Base-by-base conservation (phyloP, 2,888 invertebrate genomes). In the Hoplodrina ambigua region DNA sequence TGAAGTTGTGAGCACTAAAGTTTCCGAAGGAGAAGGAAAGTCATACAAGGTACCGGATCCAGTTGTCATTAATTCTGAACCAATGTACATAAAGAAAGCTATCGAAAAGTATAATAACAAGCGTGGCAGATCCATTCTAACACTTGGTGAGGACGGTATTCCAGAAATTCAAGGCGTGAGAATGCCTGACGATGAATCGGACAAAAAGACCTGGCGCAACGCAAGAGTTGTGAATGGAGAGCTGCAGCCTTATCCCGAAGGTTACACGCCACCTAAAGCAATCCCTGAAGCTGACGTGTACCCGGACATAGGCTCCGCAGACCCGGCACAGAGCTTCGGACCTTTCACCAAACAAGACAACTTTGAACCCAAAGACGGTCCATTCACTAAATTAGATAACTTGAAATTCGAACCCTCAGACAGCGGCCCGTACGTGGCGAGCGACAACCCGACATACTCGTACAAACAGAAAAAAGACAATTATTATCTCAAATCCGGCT, bases 201-300 rank as follows among this genome's bases (percentile, higher is more conserved):
- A 98, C 86, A 97, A 97, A 80, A 98, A 98, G 89, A 97, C 97
- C 0, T 98, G 98, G 98, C 96, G 98, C 66, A 98, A 98, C 91
- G 98, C 98, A 0, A 96, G 98, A 78, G 98, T 98, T 17, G 98
- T 98, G 57, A 98, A 98, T 87, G 98, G 98, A 66, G 97, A 98
- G 89, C 92, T 98, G 61, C 96, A 98, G 57, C 97, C 98, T 20
- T 97, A 98, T 84, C 97, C 97, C 59, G 96, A 97, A 85, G 97
- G 97, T 8, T 97, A 97, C 80, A 96, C 96, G 74, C 97, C 97
- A 60, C 97, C 97, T 2, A 96, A 96, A 78, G 97, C 96, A 58
- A 95, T 97, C 25, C 95, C 97, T 3, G 94, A 97, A 67, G 96
- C 96, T 0, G 96, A 97, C 77, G 92, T 96, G 4, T 96, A 96